Evolutionary conservation across 2,888 invertebrate species (phyloP), one percentile per base, ranked within the genome.

Genomic region (Tenthredo notha): DNA sequence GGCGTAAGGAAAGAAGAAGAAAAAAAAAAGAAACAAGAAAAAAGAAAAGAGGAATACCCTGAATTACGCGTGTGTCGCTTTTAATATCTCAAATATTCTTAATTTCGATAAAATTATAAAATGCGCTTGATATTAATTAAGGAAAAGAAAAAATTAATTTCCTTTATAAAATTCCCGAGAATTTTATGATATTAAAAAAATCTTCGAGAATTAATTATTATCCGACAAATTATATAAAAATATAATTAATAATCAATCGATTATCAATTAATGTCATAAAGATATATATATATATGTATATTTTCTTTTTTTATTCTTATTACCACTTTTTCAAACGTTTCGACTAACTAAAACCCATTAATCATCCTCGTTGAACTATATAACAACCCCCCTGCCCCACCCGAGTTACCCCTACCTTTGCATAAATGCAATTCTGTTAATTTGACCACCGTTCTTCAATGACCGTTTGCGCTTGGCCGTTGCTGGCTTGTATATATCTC

Each of bases 401-500:
- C n/a, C 12, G 12, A 37, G 18, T 0, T 37, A n/a, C 2, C 37
- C n/a, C 61, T 10, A 7, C 70, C 33, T 70, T 37, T 70, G 37
- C 37, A 2, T 29, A 7, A 75, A 21, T 47, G 75, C 75, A 75
- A 47, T 47, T 75, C 10, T 75, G 75, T 75, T 75, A 21, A 75
- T 75, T 47, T 10, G 29, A 33, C 25, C 75, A 12, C 33, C 15
- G 29, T 29, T 6, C 6, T 25, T 4, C 12, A 12, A 33, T 67
- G 65, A 15, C 4, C 65, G 21, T 65, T 65, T 65, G 6, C 37
- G 0, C 21, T 72, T 40, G n/a, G n/a, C 33, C 40, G 37, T 1
- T 1, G 6, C 21, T 10, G 40, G 9, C 37, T 74, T 43, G 43
- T 43, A 3, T 43, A 3, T 43, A 10, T 43, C 10, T 37, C 72